These are phyloP conservation scores for Fragum fragum DNA, from an alignment of 2,888 invertebrate genomes.

Conservation along the genomic window DNA sequence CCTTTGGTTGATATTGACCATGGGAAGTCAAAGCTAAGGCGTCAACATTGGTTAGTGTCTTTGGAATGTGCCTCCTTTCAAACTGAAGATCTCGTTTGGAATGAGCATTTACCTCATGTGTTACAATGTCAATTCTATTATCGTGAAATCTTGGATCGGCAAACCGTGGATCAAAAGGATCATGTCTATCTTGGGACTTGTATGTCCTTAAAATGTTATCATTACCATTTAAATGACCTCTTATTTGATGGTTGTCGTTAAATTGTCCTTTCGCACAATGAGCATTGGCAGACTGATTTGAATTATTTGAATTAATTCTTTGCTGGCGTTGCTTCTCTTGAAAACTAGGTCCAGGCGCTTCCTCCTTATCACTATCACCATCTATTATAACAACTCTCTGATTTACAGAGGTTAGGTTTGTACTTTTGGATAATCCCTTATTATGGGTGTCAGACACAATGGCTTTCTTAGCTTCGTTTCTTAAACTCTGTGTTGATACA, in stretches of 20 bases:
- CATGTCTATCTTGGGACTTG: neutral
- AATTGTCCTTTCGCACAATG: neutral
- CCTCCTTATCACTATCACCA: neutral
- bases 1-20: neutral
- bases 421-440: neutral
- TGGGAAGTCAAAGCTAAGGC: neutral
- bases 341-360: too few relatives aligned
- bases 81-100: neutral
- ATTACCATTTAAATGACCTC: neutral
- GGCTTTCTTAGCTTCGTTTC: neutral
- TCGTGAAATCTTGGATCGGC: slow-evolving; percentile 23
- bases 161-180: slow-evolving; percentile 23
- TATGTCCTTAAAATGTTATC: neutral
- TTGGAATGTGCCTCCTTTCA: slow-evolving; percentile 1
- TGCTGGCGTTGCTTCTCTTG: neutral
- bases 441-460: neutral
- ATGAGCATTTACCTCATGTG: slow-evolving; percentile 12
- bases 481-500: neutral
- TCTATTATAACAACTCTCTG: slow-evolving; percentile 7
- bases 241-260: neutral
- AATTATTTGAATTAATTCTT: neutral
- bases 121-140: slow-evolving; percentile 21
- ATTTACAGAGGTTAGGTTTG: neutral
- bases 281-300: neutral
- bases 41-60: neutral